These are phyloP conservation scores for Notodonta dromedarius DNA, from an alignment of 2,888 invertebrate genomes.

Conservation along the genomic window DNA sequence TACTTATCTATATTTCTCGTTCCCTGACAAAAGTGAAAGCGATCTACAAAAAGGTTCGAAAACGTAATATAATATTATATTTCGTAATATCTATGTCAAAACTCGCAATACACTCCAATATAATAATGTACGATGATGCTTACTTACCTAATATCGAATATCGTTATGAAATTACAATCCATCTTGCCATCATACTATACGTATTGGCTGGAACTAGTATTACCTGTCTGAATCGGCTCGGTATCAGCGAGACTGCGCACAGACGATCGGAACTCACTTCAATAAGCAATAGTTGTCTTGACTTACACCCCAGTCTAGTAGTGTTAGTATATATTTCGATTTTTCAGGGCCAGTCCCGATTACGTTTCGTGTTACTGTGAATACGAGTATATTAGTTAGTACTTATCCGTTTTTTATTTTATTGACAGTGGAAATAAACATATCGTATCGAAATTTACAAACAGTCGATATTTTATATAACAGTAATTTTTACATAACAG, in stretches of 20 bases:
- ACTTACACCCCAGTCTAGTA: constrained; percentile 5
- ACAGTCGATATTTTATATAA: too few species aligned
- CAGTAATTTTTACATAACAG: too few species aligned
- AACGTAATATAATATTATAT: background rate
- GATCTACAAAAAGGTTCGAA: too few species aligned
- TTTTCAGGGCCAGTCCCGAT: background rate
- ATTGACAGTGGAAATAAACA: too few species aligned
- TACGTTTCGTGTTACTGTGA: background rate
- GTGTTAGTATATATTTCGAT: constrained; percentile 1
- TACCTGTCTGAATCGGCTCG: constrained; percentile 14
- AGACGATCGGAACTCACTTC: constrained; percentile 23
- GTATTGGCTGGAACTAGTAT: constrained; percentile 12
- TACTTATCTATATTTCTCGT: too few species aligned
- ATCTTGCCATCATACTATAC: constrained; percentile 4
- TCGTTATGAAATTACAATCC: constrained; percentile 7
- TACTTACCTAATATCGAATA: background rate
- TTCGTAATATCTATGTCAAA: too few species aligned
- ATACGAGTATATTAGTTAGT: too few species aligned
- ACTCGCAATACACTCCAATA: too few species aligned
- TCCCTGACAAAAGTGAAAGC: too few species aligned
- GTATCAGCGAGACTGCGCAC: constrained; percentile 10
- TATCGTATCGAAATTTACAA: too few species aligned
- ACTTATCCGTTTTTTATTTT: too few species aligned
- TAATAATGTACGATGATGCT: background rate
- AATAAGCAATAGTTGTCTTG: constrained; percentile 34